These are phyloP conservation scores for Pseudorectes ferrugineus DNA, from an alignment of 2,113 vertebrate species.

Conservation along the genomic window DNA sequence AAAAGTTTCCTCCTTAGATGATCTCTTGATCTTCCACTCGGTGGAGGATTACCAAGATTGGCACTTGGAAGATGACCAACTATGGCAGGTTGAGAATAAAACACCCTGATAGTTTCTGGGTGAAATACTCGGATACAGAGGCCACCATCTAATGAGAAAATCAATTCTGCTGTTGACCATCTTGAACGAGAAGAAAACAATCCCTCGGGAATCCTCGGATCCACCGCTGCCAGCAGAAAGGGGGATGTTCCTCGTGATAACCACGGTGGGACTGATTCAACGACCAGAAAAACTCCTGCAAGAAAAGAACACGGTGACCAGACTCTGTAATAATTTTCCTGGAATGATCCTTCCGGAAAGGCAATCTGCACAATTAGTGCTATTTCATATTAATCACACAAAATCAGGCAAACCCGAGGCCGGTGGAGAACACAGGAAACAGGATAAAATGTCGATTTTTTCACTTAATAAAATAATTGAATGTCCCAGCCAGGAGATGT, in stretches of 20 bases:
- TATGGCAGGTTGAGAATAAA: accelerated
- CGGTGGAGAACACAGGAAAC: not conserved
- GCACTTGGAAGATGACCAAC: not conserved
- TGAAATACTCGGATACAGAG: accelerated
- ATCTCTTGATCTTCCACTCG: not conserved
- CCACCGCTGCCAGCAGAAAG: accelerated
- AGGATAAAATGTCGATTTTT: not conserved
- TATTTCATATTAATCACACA: not conserved
- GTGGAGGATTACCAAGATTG: not conserved
- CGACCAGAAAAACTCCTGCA: not conserved
- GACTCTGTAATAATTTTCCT: not conserved
- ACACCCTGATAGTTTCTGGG: not conserved
- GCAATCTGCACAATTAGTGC: constrained; percentile 5
- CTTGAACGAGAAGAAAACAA: not conserved
- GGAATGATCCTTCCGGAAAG: not conserved
- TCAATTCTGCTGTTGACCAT: not conserved
- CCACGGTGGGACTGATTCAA: not conserved
- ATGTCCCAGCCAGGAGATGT: not conserved
- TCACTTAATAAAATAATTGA: not conserved
- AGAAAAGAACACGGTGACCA: not conserved
- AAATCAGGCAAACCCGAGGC: not conserved
- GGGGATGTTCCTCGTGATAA: not conserved
- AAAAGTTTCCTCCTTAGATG: not conserved
- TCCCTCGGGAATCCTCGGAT: accelerated
- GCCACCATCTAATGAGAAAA: not conserved